Evolutionary conservation across 2,797 vertebrate genomes (phyloP), one percentile per base, ranked within the genome.

Genomic region (Bradypodion ventrale): DNA sequence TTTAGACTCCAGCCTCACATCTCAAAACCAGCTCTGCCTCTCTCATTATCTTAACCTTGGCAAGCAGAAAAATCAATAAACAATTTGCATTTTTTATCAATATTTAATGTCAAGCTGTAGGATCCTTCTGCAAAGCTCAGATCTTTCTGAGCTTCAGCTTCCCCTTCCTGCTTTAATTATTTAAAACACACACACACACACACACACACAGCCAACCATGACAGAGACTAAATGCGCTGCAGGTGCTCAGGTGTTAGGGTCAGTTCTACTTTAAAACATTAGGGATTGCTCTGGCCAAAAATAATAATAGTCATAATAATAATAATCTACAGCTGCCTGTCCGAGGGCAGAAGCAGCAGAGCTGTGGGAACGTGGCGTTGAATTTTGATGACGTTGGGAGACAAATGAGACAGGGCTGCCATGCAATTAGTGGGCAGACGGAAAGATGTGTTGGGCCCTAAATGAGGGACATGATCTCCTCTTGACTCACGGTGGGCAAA

Each of bases 401-500:
- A 97, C 96, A 97, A 98, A 98, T 97, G 97, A 98, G 95, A 93
- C 95, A 93, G 91, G 95, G 96, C 95, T 95, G 93, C 93, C 93
- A 89, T 93, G 96, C 96, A 97, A 97, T 98, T 97, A 98, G 97
- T 93, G 94, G 95, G 96, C 97, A 96, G 97, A 94, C 95, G 94
- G 95, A 72, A 95, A 96, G 96, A 97, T 95, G 96, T 97, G 98
- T 97, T 92, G 96, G 94, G 95, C 97, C 97, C 40, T 97, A 97
- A 97, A 97, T 97, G 97, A 97, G 96, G 96, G 96, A 96, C 97
- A 98, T 97, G 97, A 98, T 97, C 96, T 97, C 95, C 96, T 97
- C 96, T 97, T 97, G 97, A 97, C 95, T 97, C 97, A 94, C 95
- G 86, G 96, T 91, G 92, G 94, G 96, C 95, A 93, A 95, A 96